Percentiles rank a stretch among this genome's conserved stretches.
phyloP scores from a whole-genome alignment of 2,113 vertebrate species.

The Myotis brandtii region DNA sequence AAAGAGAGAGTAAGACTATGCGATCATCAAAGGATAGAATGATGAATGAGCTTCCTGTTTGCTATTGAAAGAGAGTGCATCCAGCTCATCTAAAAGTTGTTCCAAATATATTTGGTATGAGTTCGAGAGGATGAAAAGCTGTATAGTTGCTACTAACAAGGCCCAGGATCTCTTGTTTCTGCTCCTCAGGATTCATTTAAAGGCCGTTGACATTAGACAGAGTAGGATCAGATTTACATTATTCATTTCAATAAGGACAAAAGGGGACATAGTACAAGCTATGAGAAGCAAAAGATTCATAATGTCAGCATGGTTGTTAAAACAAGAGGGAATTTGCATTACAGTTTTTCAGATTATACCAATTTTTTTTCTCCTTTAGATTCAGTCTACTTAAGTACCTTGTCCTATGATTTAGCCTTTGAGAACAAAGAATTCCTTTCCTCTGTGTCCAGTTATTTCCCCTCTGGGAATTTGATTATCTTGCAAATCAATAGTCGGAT shows the following conservation, averaged over 20 bases:
- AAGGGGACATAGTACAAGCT: not conserved
- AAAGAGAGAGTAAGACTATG: not conserved
- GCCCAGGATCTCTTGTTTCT: not conserved
- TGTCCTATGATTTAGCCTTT: not conserved
- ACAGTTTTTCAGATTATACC: not conserved
- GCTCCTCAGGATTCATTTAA: not conserved
- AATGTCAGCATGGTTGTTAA: not conserved
- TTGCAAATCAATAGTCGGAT: not conserved
- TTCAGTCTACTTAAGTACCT: not conserved
- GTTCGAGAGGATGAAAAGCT: not conserved
- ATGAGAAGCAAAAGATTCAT: not conserved
- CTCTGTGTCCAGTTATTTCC: not conserved
- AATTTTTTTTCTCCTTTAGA: not conserved
- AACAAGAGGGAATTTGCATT: not conserved
- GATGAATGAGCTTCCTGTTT: not conserved
- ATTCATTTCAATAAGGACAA: constrained; percentile 40
- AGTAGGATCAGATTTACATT: not conserved
- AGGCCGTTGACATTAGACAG: not conserved
- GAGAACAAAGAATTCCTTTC: constrained; percentile 28
- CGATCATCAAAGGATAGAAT: not conserved
- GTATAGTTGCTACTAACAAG: not conserved
- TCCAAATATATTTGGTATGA: not conserved
- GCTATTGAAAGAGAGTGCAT: not conserved
- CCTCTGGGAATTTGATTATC: constrained; percentile 20
- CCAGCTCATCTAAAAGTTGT: not conserved